These are phyloP conservation scores for Gallinago nigripennis DNA, from an alignment of 2,797 vertebrate species.

Conservation along the genomic window DNA sequence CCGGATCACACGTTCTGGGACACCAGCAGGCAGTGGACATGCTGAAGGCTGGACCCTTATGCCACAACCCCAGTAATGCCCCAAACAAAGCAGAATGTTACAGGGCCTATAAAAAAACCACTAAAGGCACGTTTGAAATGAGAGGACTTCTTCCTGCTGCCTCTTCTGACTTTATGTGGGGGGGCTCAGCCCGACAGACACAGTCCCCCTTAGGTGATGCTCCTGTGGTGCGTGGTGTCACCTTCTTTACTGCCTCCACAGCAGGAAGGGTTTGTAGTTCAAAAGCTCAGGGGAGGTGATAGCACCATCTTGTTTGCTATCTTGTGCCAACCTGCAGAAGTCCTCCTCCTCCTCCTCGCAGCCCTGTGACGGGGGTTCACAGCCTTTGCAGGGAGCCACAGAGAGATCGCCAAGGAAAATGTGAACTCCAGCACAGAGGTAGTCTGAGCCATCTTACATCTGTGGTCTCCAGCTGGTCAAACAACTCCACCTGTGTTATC, in stretches of 20 bases:
- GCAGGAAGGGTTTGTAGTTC: not conserved
- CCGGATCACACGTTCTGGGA: not conserved
- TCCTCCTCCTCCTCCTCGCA: not conserved
- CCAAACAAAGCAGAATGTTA: not conserved
- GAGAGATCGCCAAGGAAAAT: not conserved
- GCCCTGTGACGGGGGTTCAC: not conserved
- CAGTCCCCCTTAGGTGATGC: not conserved
- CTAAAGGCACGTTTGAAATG: not conserved
- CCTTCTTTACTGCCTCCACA: not conserved
- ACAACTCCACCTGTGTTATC: not conserved
- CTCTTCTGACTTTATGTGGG: not conserved
- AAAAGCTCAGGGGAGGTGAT: not conserved
- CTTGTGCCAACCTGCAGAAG: conserved; percentile 26
- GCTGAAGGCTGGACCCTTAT: not conserved
- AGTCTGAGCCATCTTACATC: not conserved
- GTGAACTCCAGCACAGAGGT: not conserved
- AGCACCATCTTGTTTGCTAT: not conserved
- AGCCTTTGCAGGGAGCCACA: not conserved
- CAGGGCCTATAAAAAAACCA: not conserved
- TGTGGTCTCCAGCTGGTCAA: not conserved
- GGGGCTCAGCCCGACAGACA: not conserved
- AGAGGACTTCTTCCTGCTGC: not conserved
- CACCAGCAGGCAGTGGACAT: not conserved
- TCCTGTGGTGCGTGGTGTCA: not conserved
- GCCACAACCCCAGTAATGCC: not conserved